Evolutionary conservation across 2,113 vertebrate genomes (phyloP), one percentile per base, ranked within the genome.

Genomic region (Cebus imitator): DNA sequence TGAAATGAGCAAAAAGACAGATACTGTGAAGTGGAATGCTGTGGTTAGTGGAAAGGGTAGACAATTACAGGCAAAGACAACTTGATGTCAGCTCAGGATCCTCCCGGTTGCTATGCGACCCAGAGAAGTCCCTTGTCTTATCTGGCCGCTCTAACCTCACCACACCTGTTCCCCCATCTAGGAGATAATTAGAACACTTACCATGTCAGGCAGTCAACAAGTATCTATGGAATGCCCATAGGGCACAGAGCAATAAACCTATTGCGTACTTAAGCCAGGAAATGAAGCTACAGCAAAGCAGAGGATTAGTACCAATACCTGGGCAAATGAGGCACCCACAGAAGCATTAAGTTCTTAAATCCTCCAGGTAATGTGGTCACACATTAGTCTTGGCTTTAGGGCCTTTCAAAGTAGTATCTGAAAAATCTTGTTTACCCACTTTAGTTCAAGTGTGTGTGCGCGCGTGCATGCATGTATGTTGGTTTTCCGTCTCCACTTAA

Each of bases 171-270:
- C 91, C 43, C 45, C 94, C 70, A 55, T 68, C 87, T 57, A 92
- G 87, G 78, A 94, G 97, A 94, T 78, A 83, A 87, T 92, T 90
- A 91, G n/a, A 90, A 94, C 80, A 89, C 90, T 86, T 87, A 80
- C 6, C 32, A 45, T 87, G 83, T 92, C 57, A 78, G 64, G 32
- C 25, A 92, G 87, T 90, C 94, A 96, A 87, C 82, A 91, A 23
- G 80, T 76, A 96, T 85, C 95, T 93, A 95, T 85, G 40, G 79
- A 81, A 73, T 55, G 85, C 64, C 91, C 83, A 61, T 21, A 84
- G 78, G 94, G 75, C 76, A 90, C 72, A 96, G 81, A 96, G 95
- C 87, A 97, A 95, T 95, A 79, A 78, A 95, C 75, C 66, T 90
- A 70, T 0, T 61, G 80, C n/a, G 93, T 94, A 82, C 57, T 85